Evolutionary conservation across 2,113 vertebrate genomes (phyloP).

Genomic region (Zosterops borbonicus): DNA sequence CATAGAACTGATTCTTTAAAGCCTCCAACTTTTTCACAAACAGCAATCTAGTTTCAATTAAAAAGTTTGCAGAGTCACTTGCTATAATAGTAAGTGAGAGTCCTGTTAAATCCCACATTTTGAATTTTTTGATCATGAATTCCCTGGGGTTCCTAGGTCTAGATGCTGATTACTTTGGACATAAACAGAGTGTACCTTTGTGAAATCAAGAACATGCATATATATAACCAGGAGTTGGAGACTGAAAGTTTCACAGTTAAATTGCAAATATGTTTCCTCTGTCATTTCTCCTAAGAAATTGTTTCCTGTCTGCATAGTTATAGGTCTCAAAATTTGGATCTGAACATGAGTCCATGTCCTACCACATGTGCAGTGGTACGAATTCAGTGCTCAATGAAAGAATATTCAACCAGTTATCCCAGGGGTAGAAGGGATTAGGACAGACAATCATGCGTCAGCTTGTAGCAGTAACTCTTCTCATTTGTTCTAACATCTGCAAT

Average conservation of each 20-base stretch:
- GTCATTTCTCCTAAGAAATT: background rate
- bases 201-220: background rate
- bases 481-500: background rate
- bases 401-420: background rate
- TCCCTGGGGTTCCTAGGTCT: background rate
- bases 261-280: background rate
- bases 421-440: background rate
- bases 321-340: background rate
- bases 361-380: background rate
- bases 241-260: background rate
- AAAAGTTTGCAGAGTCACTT: conserved; percentile 14
- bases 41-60: conserved; percentile 39
- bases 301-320: background rate
- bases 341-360: background rate
- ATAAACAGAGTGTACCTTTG: background rate
- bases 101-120: background rate
- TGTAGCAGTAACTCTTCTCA: background rate
- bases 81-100: background rate
- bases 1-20: background rate
- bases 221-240: background rate
- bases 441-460: background rate
- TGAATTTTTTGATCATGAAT: background rate
- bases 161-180: background rate
- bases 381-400: background rate
- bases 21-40: conserved; percentile 27